Base-by-base conservation (phyloP, 2,888 invertebrate genomes). In the Hydriomena furcata region DNA sequence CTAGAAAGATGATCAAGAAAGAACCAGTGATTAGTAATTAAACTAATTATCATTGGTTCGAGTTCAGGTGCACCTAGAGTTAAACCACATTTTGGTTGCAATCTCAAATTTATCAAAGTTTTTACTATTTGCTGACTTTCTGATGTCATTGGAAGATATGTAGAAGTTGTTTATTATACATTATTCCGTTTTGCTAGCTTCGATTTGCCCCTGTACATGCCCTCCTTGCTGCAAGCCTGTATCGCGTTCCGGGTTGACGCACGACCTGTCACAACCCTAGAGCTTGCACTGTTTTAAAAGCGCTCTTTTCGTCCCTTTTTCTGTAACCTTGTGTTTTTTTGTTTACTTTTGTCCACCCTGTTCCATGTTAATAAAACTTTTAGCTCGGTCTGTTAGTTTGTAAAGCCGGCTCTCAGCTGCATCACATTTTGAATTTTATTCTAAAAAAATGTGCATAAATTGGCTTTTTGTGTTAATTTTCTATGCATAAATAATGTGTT, bases 251-350 rank as follows among this genome's bases (percentile, higher is more conserved):
- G 47, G 38, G 40, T 34, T 61, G 57, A 59, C 51, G 44, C 43
- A 61, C 55, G 55, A 55, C 61, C 61, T 61, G 61, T 57, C 61
- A 57, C 61, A 55, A 38, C 40, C 51, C 45, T 37, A 42, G 11
- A 47, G 50, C 58, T 48, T 47, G 37, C 45, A 40, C 46, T 46
- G 30, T 32, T 49, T 50, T 54, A 40, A 54, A 55, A 53, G 47
- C 35, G 41, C 44, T 55, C 58, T 47, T 61, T 57, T 47, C 44
- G 46, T 41, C 27, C 24, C 48, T 52, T 60, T 60, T 55, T 50
- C 55, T 40, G 51, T 25, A 42, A 41, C 23, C 41, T 38, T 32
- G 42, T 46, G 47, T 52, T 58, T n/a, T n/a, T 58, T 58, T 57
- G 43, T 55, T 55, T 44, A 52, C 12, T 20, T 20, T 47, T 45